Conservation (phyloP, 2,113 vertebrate genomes). For the Philantomba maxwellii region DNA sequence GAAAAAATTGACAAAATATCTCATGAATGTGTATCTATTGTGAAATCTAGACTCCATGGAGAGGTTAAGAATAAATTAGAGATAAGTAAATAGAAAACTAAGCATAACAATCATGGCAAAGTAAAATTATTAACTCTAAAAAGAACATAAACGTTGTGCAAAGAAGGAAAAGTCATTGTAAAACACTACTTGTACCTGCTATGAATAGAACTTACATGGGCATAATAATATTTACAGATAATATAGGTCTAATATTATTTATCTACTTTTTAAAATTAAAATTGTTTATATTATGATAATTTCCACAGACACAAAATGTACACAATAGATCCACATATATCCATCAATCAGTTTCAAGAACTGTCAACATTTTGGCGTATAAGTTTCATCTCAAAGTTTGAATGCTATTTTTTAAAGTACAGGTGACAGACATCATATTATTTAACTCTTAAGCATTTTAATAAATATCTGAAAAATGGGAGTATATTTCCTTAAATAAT, state of each 20-base stretch:
- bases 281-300: neutral
- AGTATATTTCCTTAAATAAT: neutral
- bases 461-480: neutral
- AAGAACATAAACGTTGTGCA: neutral
- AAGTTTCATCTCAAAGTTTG: neutral
- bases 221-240: neutral
- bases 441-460: neutral
- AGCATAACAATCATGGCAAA: neutral
- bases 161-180: neutral
- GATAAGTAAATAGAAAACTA: neutral
- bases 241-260: neutral
- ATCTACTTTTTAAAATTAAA: neutral
- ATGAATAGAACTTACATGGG: neutral
- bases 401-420: neutral
- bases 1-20: neutral
- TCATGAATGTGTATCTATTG: neutral
- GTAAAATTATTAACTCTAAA: neutral
- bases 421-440: neutral
- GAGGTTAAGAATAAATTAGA: neutral
- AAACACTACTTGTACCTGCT: neutral
- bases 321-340: neutral
- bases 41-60: neutral
- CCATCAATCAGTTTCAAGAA: neutral
- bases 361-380: neutral
- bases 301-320: neutral